Evolutionary conservation across 2,113 vertebrate species (phyloP), one percentile per base, ranked within the genome.

Genomic region (Ranitomeya imitator): DNA sequence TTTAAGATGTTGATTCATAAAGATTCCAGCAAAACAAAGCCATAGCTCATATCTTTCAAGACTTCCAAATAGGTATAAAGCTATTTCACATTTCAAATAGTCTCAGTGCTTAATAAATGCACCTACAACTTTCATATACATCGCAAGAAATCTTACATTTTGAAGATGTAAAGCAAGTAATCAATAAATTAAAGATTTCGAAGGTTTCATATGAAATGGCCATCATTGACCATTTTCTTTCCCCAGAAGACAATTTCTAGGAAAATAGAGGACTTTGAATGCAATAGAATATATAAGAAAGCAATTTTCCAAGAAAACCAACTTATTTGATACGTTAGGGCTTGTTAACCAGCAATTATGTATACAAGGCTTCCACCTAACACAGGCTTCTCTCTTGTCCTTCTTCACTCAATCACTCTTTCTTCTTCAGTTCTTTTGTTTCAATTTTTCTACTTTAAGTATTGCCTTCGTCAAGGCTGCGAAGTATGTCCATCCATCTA

Each of bases 1-100:
- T 60, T 60, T 81, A 81, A 61, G 55, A 45, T 81, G 79, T 81
- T 5, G 16, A 37, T 61, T 57, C 79, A 60, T 60, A 57, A 19
- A 23, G 57, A 81, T 37, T 26, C 26, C 37, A 81, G 23, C 57
- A 61, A 59, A 59, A 18, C 77, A 80, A 81, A 59, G 57, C 79
- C 55, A 31, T 60, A 81, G 4, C 52, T 23, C 12, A 26, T 52
- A 76, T 21, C 45, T 51, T 19, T 51, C 7, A 52, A 76, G 73
- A 19, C 37, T 52, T 31, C 26, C 55, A 61, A 37, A 80, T 13
- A 59, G 13, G 14, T 60, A 37, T 61, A 59, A 81, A 79, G 18
- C 55, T 61, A 26, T 31, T 55, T 23, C 7, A 23, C 19, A n/a
- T 10, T 11, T 23, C 19, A 61, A 60, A 61, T 11, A 1, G 3